Evolutionary conservation across 1,140 invertebrate genomes (phyloP).

Genomic region (Thalassaphorura encarpata): DNA sequence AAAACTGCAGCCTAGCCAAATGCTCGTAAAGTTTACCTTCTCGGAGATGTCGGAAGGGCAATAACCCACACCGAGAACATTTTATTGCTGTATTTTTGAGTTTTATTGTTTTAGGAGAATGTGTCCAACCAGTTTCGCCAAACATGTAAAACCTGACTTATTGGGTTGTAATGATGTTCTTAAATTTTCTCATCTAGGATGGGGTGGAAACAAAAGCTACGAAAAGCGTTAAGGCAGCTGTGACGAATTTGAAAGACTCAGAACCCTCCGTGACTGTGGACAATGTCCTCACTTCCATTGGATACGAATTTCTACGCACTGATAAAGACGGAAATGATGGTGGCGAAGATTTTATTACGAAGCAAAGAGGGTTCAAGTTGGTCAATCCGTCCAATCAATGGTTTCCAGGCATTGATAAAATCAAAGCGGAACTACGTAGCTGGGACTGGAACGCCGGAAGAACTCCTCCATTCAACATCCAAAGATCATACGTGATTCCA

Average conservation of each 20-base stretch:
- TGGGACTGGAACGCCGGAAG: slow-evolving; percentile 87
- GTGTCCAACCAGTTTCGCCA: no score
- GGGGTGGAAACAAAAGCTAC: slow-evolving; percentile 69
- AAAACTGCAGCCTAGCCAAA: no score
- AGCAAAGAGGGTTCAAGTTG: slow-evolving; percentile 66
- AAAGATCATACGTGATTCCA: slow-evolving; percentile 18
- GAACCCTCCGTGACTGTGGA: slow-evolving; percentile 57
- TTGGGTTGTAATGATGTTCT: no score
- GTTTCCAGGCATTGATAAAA: slow-evolving; percentile 52
- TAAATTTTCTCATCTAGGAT: slow-evolving; percentile 40
- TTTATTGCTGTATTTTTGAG: no score
- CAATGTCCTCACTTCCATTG: slow-evolving; percentile 57
- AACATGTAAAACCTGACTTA: no score
- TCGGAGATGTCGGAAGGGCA: no score
- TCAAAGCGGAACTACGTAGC: slow-evolving; percentile 53
- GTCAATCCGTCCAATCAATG: slow-evolving; percentile 76
- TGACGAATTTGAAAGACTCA: slow-evolving; percentile 64
- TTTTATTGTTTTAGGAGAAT: no score
- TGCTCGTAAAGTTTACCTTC: no score
- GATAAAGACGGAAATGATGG: slow-evolving; percentile 55
- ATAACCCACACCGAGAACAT: no score
- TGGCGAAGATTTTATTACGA: slow-evolving; percentile 50
- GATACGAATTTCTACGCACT: slow-evolving; percentile 70
- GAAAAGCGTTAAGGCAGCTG: slow-evolving; percentile 61
- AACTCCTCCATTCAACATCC: slow-evolving; percentile 69